Conservation (phyloP, 2,888 invertebrate species). For the Odontothrips loti region DNA sequence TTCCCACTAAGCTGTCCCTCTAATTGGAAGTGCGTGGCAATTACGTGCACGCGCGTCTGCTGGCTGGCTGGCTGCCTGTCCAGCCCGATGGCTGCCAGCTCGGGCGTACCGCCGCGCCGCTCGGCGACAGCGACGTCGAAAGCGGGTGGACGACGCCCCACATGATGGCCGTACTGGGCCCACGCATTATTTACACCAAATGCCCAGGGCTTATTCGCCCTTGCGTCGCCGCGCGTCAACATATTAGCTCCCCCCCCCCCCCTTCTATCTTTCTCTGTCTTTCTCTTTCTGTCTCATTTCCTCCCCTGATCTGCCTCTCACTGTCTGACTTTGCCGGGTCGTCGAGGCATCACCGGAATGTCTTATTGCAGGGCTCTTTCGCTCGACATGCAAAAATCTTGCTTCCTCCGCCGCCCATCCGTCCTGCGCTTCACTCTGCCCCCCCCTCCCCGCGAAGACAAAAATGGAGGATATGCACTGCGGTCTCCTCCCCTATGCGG, state of each 20-base stretch:
- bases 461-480: no score
- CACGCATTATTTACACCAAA: neutral
- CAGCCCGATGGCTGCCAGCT: no score
- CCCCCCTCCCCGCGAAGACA: neutral
- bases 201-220: neutral
- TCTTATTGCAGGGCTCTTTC: neutral
- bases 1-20: neutral
- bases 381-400: neutral
- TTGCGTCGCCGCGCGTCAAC: no score
- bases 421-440: neutral
- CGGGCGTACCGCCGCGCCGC: neutral
- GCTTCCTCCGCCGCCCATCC: neutral
- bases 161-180: no score
- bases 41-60: neutral
- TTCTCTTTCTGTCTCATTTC: neutral
- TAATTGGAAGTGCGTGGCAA: neutral
- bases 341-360: neutral
- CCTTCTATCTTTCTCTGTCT: neutral
- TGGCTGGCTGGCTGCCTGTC: neutral
- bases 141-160: neutral
- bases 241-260: neutral
- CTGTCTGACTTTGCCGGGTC: neutral
- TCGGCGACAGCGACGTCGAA: neutral
- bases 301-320: no score
- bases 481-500: neutral